phyloP scores from a whole-genome alignment of 2,113 vertebrate species.

The Callipepla squamata region DNA sequence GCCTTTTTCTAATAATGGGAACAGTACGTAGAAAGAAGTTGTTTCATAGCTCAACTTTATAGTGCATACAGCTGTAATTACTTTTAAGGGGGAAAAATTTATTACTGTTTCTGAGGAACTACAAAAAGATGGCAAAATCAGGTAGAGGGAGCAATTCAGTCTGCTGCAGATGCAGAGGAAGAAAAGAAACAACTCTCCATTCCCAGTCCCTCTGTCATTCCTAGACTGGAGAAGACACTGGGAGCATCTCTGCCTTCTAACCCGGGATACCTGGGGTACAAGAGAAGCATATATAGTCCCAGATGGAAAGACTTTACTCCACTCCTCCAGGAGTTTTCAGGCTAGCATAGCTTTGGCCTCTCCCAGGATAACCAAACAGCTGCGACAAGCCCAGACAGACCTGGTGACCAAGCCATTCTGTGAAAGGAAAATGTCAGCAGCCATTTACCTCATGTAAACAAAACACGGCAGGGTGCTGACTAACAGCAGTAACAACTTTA shows the following conservation, averaged over 20 bases:
- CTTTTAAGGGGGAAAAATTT: background rate
- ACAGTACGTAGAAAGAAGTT: background rate
- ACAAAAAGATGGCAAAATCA: background rate
- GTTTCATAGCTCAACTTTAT: background rate
- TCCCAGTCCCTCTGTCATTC: background rate
- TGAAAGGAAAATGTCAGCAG: background rate
- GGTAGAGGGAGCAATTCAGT: background rate
- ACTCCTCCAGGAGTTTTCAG: background rate
- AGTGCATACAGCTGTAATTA: background rate
- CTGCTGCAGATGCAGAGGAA: background rate
- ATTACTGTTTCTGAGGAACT: background rate
- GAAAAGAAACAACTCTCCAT: background rate
- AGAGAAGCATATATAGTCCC: background rate
- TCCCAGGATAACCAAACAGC: background rate
- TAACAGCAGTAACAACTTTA: background rate
- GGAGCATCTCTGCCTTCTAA: background rate
- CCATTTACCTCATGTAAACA: background rate
- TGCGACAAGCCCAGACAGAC: background rate
- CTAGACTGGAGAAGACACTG: background rate
- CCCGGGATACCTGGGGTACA: background rate
- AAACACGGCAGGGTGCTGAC: background rate
- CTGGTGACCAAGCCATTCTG: background rate
- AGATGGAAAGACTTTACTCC: background rate
- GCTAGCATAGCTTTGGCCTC: background rate
- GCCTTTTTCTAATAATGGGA: background rate